These are phyloP conservation scores for Acanthoscelides obtectus DNA, from an alignment of 2,888 invertebrate species.

Conservation along the genomic window DNA sequence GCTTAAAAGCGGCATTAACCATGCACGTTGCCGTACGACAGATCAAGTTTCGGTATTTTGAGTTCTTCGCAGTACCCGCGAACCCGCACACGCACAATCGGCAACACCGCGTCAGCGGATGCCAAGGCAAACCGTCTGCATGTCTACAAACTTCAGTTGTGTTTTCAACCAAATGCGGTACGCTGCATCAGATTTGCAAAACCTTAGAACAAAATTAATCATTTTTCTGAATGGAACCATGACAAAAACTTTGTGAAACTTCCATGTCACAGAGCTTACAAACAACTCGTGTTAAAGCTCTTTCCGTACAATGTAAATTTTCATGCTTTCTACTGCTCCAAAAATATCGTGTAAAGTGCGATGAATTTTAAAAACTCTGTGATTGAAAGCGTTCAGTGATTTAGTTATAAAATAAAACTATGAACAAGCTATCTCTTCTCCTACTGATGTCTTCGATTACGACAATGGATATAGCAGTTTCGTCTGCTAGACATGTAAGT, in stretches of 20 bases:
- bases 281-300: not conserved
- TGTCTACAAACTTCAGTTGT: not conserved
- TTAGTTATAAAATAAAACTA: not conserved
- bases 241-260: not conserved
- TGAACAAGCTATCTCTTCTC: not conserved
- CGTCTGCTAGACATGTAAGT: not conserved
- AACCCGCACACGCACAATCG: conserved; percentile 4
- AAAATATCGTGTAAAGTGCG: not conserved
- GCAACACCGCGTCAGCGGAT: not conserved
- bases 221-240: not conserved
- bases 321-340: not conserved
- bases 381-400: not conserved
- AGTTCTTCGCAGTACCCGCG: conserved; percentile 16
- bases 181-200: not conserved
- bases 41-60: conserved; percentile 18
- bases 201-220: not conserved
- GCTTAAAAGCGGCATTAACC: not conserved
- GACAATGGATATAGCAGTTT: not conserved
- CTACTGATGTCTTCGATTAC: not conserved
- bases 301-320: not conserved
- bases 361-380: not conserved
- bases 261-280: not conserved
- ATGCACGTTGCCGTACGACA: conserved; percentile 10
- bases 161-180: not conserved
- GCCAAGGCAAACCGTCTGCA: not conserved